Percentiles rank a stretch among this genome's conserved stretches.
These are phyloP conservation scores for Eupithecia dodoneata DNA, from an alignment of 2,888 invertebrate genomes.

Conservation along the genomic window DNA sequence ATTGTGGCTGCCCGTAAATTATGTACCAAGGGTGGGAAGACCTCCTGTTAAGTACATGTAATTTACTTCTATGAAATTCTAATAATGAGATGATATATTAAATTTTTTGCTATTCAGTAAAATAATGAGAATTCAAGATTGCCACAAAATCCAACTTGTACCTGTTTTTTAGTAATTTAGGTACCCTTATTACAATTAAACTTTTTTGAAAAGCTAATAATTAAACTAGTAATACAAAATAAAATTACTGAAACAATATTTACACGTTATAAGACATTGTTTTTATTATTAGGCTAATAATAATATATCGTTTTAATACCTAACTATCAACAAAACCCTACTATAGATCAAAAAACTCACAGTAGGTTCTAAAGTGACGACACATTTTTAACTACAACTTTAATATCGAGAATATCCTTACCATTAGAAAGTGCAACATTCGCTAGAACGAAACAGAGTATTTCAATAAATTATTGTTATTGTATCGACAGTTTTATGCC, in stretches of 20 bases:
- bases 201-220: constrained; percentile 75
- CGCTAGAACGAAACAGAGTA: constrained; percentile 79
- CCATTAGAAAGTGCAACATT: constrained; percentile 81
- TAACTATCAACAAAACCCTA: constrained; percentile 81
- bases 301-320: constrained; percentile 67
- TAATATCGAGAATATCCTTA: constrained; percentile 75
- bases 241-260: constrained; percentile 81
- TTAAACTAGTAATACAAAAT: constrained; percentile 81
- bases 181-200: constrained; percentile 62
- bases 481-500: constrained; percentile 69
- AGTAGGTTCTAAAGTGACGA: constrained; percentile 79
- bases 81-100: constrained; percentile 51
- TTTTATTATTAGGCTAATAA: constrained; percentile 74
- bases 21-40: constrained; percentile 60
- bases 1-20: constrained; percentile 65
- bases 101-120: constrained; percentile 45
- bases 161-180: constrained; percentile 41
- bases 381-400: constrained; percentile 73
- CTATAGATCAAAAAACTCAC: constrained; percentile 71
- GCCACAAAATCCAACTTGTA: constrained; percentile 81
- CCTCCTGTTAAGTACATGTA: constrained; percentile 75
- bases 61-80: constrained; percentile 57
- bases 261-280: constrained; percentile 75
- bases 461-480: constrained; percentile 76
- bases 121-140: constrained; percentile 59